Evolutionary conservation across 2,797 vertebrate genomes (phyloP).

Genomic region (Cetoscarus ocellatus): DNA sequence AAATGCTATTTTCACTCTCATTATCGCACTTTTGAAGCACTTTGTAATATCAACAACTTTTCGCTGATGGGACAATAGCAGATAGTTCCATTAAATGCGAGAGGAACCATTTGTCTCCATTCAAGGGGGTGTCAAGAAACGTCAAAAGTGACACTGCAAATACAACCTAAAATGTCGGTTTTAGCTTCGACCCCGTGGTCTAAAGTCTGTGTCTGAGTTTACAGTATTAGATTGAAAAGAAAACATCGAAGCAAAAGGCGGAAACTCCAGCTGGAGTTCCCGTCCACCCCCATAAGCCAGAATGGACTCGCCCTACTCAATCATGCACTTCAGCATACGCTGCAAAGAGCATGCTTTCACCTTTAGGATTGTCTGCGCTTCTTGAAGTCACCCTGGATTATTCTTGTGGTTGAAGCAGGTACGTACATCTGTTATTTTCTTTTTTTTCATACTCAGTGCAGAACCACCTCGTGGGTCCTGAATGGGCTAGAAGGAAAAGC

Average conservation of each 20-base stretch:
- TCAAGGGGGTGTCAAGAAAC: conserved; percentile 67
- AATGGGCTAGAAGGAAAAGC: conserved; percentile 32
- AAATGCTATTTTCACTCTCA: background rate
- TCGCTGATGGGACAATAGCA: conserved; percentile 92
- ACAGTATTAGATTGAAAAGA: accelerated
- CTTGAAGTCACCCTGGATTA: conserved; percentile 74
- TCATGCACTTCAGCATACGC: conserved; percentile 89
- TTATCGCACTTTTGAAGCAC: conserved; percentile 42
- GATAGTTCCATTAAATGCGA: conserved; percentile 89
- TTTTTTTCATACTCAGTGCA: background rate
- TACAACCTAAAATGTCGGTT: accelerated
- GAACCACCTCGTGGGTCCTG: conserved; percentile 19
- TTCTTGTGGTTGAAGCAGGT: conserved; percentile 67
- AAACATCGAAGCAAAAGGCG: too few relatives aligned
- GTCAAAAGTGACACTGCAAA: background rate
- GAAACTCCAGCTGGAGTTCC: background rate
- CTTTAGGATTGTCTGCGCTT: conserved; percentile 80
- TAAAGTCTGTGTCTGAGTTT: accelerated
- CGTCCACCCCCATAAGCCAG: conserved; percentile 48
- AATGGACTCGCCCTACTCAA: conserved; percentile 89
- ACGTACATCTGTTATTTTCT: conserved; percentile 43
- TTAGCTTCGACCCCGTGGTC: accelerated
- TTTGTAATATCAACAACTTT: conserved; percentile 86
- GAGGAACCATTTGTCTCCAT: conserved; percentile 72
- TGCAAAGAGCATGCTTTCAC: conserved; percentile 89